These are phyloP conservation scores for Papilio machaon DNA, from an alignment of 1,140 invertebrate genomes.

Conservation along the genomic window DNA sequence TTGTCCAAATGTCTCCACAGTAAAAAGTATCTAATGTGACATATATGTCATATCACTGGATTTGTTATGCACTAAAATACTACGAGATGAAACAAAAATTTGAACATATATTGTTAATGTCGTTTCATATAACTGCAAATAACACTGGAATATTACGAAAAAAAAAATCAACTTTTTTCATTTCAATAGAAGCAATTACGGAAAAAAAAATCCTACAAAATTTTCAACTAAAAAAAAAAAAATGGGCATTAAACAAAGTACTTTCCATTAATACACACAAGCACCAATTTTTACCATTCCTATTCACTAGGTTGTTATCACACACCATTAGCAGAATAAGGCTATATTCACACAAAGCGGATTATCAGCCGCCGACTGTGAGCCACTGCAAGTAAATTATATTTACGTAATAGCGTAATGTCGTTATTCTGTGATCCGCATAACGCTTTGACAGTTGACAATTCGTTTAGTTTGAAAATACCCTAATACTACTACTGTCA, in stretches of 20 bases:
- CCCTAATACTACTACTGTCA: conserved; percentile 1
- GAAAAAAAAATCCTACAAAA: too few species aligned
- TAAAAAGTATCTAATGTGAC: too few species aligned
- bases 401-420: too few species aligned
- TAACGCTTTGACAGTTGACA: too few species aligned
- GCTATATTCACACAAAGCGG: not conserved
- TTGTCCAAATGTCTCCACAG: too few species aligned
- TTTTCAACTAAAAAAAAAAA: too few species aligned
- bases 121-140: not conserved
- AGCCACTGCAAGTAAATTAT: not conserved
- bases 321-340: conserved; percentile 29
- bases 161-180: not conserved
- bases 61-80: conserved; percentile 21
- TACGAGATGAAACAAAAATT: conserved; percentile 9
- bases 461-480: not conserved
- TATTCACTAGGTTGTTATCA: conserved; percentile 35
- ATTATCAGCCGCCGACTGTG: not conserved
- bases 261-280: conserved; percentile 5
- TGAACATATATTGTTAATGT: not conserved
- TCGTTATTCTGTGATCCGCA: too few species aligned
- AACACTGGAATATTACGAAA: conserved; percentile 23
- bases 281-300: conserved; percentile 25
- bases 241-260: not conserved
- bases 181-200: too few species aligned
- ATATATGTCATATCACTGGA: conserved; percentile 11